Evolutionary conservation across 2,113 vertebrate genomes (phyloP), one percentile per base, ranked within the genome.

Genomic region (Eurypyga helias): DNA sequence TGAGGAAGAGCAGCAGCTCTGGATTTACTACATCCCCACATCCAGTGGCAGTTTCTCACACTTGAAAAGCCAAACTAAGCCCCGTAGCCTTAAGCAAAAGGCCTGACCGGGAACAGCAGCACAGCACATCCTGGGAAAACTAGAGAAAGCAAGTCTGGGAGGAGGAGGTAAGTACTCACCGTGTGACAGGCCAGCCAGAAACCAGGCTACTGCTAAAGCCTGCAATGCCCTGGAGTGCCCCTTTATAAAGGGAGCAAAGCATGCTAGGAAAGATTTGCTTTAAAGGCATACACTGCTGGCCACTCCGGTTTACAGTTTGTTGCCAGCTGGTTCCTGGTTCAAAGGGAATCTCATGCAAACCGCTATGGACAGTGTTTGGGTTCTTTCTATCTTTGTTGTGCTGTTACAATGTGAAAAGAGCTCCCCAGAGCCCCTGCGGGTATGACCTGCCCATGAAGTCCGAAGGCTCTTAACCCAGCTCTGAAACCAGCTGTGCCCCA

Each of bases 141-240:
- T 3, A 52, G 11, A 73, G 55, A 17, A 49, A 55, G 24, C n/a
- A 54, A 28, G 4, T 2, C 19, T 23, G 17, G 11, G 61, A 55
- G 31, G 29, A 70, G 13, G 13, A 52, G 10, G 2, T 4, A 36
- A 13, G 8, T 48, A 86, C 52, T 91, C 26, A 64, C 70, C 9
- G 6, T 0, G 0, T 1, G 0, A 2, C 3, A 0, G 0, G 7
- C 0, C 25, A 77, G 5, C 28, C 52, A 88, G 19, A 45, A 57
- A 2, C 7, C 34, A 84, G 2, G 2, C 54, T 8, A 2, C 18
- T 8, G 2, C 19, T 26, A 1, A n/a, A 64, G 5, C 9, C 71
- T 41, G 2, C 6, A 17, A 21, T 9, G 5, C 5, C 46, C 51
- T 41, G 5, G 5, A 57, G 21, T 26, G 45, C 45, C 33, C 38